Base-by-base conservation (phyloP, 92 coral and sea anemone species). In the Chrysogorgia sp. region DNA sequence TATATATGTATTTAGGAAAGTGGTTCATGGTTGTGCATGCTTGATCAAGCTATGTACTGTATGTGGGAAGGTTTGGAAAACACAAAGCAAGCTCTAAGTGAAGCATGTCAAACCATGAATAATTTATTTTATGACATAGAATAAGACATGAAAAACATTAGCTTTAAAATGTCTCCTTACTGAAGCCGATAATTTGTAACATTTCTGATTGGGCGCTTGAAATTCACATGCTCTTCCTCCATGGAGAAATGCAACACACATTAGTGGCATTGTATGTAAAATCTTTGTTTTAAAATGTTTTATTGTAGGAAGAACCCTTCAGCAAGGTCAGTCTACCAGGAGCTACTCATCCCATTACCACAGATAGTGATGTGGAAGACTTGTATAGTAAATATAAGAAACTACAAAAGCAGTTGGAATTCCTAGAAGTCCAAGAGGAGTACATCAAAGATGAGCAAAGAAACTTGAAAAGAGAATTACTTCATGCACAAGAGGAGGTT, bases 391-490 rank as follows among this genome's bases (percentile, higher is more conserved):
- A 94, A 33, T 96, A 96, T 83, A 96, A 96, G 76, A 91, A 89
- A 68, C 99, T 96, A 70, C 93, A 96, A 61, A 90, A 89, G 58
- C 99, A 96, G 78, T 82, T 96, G 57, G 99, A 96, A 67, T 91
- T 96, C 49, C 83, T 91, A 58, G 96, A 96, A 84, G 99, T 96
- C 19, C 99, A 96, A 64, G 99, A 96, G 81, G 97, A 96, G 63
- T 96, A 96, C 70, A 96, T 96, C 6, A 91, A 96, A 87, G 99
- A 96, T 89, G 99, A 96, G 82, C 99, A 96, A 82, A 92, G 92
- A 71, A 96, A 96, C 84, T 87, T 96, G 10, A 92, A 96, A 83
- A 92, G 92, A 76, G 99, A 96, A 67, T 63, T 96, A 30, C 89
- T 96, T 10, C 99, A 96, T 75, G 99, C 99, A 1, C 99, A 96